Conservation (phyloP, 2,888 invertebrate genomes). For the Erannis defoliaria region DNA sequence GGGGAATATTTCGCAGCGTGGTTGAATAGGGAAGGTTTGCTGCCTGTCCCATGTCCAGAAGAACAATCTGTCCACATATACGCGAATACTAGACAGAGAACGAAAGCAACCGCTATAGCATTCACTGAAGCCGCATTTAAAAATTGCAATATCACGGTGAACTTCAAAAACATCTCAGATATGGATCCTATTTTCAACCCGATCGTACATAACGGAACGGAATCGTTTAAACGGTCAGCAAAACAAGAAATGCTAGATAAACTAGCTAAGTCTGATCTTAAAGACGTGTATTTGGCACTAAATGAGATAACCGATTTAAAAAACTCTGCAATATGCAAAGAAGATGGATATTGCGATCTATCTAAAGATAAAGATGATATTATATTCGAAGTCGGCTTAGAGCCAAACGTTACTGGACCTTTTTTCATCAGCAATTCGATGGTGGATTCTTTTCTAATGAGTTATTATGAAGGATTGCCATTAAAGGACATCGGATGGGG, state of each 20-base stretch:
- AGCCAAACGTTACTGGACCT: constrained; percentile 66
- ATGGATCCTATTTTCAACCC: constrained; percentile 68
- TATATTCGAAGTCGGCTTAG: constrained; percentile 55
- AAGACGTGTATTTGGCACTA: constrained; percentile 55
- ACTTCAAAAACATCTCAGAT: constrained; percentile 52
- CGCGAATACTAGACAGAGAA: constrained; percentile 69
- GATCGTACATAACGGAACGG: constrained; percentile 55
- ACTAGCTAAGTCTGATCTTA: constrained; percentile 54
- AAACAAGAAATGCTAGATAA: constrained; percentile 60
- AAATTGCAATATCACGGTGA: constrained; percentile 59
- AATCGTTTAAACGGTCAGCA: constrained; percentile 50
- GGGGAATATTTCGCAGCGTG: constrained; percentile 68
- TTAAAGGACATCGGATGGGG: constrained; percentile 71
- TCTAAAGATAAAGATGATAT: constrained; percentile 51
- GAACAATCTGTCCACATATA: constrained; percentile 59
- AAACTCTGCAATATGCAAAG: constrained; percentile 61
- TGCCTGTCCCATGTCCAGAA: constrained; percentile 58
- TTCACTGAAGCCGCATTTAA: constrained; percentile 66
- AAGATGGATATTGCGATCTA: constrained; percentile 61
- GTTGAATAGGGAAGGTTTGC: constrained; percentile 58
- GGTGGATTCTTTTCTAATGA: constrained; percentile 72
- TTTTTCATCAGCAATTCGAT: constrained; percentile 59
- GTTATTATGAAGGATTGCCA: constrained; percentile 68
- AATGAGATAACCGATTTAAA: constrained; percentile 64
- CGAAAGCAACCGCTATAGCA: constrained; percentile 63